A percentile compares a stretch with the other conserved stretches of the same genome.
phyloP scores from a whole-genome alignment of 2,113 vertebrate species.

The Petrocephalus zakoni region DNA sequence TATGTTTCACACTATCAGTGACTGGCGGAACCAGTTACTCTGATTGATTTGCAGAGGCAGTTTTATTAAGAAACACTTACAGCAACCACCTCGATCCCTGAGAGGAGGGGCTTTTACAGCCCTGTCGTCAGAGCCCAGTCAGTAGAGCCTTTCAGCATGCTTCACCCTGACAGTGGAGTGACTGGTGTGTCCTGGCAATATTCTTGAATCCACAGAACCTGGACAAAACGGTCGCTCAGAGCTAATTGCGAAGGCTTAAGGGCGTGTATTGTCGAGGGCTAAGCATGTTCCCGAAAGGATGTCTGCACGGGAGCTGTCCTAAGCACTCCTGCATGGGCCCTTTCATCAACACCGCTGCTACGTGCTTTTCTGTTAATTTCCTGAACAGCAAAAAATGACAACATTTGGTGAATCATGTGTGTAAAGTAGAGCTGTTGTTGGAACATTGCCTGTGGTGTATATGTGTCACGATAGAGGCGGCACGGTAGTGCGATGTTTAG shows the following conservation, averaged over 20 bases:
- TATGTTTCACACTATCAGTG: background rate
- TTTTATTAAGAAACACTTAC: slow-evolving; percentile 17
- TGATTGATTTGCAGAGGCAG: slow-evolving; percentile 13
- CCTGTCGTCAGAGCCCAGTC: background rate
- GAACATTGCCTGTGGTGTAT: background rate
- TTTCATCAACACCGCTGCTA: background rate
- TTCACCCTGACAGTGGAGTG: background rate
- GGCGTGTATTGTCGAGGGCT: background rate
- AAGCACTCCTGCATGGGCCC: background rate
- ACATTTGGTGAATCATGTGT: background rate
- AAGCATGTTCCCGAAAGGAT: background rate
- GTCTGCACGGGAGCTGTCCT: background rate
- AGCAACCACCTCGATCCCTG: background rate
- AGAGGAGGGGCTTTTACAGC: background rate
- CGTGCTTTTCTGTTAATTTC: background rate
- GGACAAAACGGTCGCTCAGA: background rate
- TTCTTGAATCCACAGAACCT: background rate
- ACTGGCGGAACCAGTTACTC: slow-evolving; percentile 7
- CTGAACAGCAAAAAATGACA: background rate
- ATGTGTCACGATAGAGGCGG: background rate
- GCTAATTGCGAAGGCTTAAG: background rate
- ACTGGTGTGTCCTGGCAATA: background rate
- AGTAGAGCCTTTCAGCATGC: background rate
- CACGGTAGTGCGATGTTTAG: too few species aligned
- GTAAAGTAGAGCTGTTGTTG: background rate